Evolutionary conservation across 2,888 invertebrate species (phyloP).

Genomic region (Zootermopsis nevadensis): DNA sequence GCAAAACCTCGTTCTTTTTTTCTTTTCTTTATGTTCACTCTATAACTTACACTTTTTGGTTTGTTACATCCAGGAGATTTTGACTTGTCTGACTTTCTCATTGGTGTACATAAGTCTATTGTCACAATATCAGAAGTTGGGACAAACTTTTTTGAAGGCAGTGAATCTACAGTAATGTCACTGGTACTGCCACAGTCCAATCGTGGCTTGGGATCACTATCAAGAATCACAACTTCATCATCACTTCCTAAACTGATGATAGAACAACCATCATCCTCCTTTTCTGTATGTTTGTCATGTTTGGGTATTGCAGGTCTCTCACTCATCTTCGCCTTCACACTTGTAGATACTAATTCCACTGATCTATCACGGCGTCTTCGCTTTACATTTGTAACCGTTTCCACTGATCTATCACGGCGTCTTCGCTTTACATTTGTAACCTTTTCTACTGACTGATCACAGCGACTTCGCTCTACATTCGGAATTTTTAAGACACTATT

Average conservation of each 20-base stretch:
- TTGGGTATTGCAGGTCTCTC: not conserved
- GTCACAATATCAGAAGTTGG: not conserved
- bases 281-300: not conserved
- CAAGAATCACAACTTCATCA: not conserved
- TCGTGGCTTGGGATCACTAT: not conserved
- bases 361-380: not conserved
- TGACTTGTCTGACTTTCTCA: not conserved
- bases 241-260: not conserved
- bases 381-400: not conserved
- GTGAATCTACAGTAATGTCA: not conserved
- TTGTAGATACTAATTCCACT: not conserved
- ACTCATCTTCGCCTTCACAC: not conserved
- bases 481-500: not conserved
- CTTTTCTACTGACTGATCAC: not conserved
- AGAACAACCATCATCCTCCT: not conserved
- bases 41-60: too few species aligned
- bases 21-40: too few species aligned
- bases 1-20: too few species aligned
- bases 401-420: not conserved
- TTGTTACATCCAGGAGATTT: not conserved
- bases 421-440: not conserved
- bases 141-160: not conserved
- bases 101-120: constrained; percentile 12
- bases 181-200: not conserved
- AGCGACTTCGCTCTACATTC: not conserved